Evolutionary conservation across 2,888 invertebrate genomes (phyloP).

Genomic region (Stomorhina lunata): DNA sequence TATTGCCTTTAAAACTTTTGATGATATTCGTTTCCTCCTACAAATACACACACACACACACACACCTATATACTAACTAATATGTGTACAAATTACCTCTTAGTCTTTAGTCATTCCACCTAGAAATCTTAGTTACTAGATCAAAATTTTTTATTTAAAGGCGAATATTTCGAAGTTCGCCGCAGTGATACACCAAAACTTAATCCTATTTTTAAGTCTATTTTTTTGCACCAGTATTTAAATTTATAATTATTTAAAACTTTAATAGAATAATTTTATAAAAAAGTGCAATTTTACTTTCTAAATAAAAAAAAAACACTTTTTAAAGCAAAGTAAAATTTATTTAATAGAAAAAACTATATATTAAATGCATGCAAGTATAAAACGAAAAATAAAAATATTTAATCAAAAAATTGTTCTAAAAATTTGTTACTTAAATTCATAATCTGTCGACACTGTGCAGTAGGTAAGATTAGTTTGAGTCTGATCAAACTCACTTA

Average conservation of each 20-base stretch:
- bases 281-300: neutral
- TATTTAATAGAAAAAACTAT: slow-evolving; percentile 5
- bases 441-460: too few relatives aligned
- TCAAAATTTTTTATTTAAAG: slow-evolving; percentile 5
- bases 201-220: slow-evolving; percentile 41
- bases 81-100: slow-evolving; percentile 62
- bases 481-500: too few relatives aligned
- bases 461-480: too few relatives aligned
- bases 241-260: neutral
- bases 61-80: too few relatives aligned
- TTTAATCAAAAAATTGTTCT: neutral
- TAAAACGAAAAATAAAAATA: slow-evolving; percentile 38
- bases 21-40: too few relatives aligned
- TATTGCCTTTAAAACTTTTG: slow-evolving; percentile 5
- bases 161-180: slow-evolving; percentile 10
- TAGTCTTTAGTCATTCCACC: slow-evolving; percentile 43
- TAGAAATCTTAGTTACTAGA: slow-evolving; percentile 14
- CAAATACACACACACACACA: too few relatives aligned
- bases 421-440: neutral
- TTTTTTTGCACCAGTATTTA: slow-evolving; percentile 52
- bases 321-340: neutral
- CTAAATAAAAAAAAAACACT: neutral
- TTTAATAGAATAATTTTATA: neutral
- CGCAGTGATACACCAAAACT: slow-evolving; percentile 46
- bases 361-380: slow-evolving; percentile 30